Base-by-base conservation (phyloP, 2,113 vertebrate genomes). In the Gulo gulo region DNA sequence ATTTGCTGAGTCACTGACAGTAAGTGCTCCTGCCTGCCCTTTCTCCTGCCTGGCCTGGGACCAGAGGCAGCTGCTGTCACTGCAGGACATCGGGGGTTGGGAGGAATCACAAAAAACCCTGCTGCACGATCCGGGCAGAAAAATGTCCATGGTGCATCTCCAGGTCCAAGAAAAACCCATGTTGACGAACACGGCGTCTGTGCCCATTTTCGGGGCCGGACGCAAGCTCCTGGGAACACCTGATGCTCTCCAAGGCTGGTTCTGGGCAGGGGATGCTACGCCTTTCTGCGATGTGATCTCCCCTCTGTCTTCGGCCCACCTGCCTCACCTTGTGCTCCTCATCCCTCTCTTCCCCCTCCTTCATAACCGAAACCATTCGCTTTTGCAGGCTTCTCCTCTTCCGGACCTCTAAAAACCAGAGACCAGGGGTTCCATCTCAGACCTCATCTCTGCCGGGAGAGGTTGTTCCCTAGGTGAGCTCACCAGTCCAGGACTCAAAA, bases 31-130 rank as follows among this genome's bases (percentile, higher is more conserved):
- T 10, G 21, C 89, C 0, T 94, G 57, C 81, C 89, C 92, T 97
- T 82, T 94, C 88, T 93, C 91, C 91, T 10, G 59, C 86, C 95
- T 98, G 96, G 97, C 88, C 88, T 13, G n/a, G 45, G 79, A 59
- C 97, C 92, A 92, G 92, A 16, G 96, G 73, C 97, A 97, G 95
- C 95, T 97, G 97, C 92, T 81, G 63, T 86, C 96, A 4, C 97
- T 7, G 1, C 63, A 36, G 95, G 98, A 91, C 90, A 42, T 4
- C 2, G 1, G 69, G 93, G 81, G 8, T 3, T 13, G 59, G 84
- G 59, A 95, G 73, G 65, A 90, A 55, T 71, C 81, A 7, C 69
- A 71, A 23, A 65, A 52, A 45, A 52, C 29, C 21, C 73, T 52
- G 65, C 82, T 24, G 50, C 36, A 20, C 0, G 0, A 59, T 65